phyloP scores from a whole-genome alignment of 2,888 invertebrate species.

The Andrena bucephala region DNA sequence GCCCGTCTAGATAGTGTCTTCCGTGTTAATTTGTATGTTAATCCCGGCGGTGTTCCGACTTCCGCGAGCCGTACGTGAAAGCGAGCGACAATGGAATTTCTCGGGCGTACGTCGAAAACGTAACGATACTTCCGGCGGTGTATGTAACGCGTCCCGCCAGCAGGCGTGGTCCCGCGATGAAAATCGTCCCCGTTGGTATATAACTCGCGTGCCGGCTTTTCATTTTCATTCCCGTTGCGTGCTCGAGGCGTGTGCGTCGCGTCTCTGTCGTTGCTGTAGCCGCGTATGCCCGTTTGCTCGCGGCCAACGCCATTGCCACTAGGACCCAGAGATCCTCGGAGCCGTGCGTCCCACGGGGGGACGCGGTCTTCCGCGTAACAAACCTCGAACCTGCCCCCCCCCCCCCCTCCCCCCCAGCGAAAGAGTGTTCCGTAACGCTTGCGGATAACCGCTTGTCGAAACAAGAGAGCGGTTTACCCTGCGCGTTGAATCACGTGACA shows the following conservation, averaged over 20 bases:
- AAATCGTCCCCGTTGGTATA: constrained; percentile 20
- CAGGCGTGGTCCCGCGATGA: constrained; percentile 13
- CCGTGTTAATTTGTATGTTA: constrained; percentile 37
- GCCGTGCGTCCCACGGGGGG: constrained; percentile 29
- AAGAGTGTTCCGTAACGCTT: constrained; percentile 44
- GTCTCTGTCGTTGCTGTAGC: neutral
- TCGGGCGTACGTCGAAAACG: constrained; percentile 28
- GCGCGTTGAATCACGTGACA: constrained; percentile 56
- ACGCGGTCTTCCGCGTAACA: constrained; percentile 47
- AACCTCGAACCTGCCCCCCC: constrained; percentile 28
- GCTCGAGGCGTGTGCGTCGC: constrained; percentile 30
- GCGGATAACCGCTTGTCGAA: constrained; percentile 41
- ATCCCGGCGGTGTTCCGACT: constrained; percentile 12
- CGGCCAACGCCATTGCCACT: constrained; percentile 10
- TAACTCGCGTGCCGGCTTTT: constrained; percentile 26
- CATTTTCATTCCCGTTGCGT: constrained; percentile 22
- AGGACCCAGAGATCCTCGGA: constrained; percentile 20
- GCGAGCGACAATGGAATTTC: constrained; percentile 39
- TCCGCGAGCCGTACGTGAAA: constrained; percentile 38
- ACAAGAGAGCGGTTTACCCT: constrained; percentile 54
- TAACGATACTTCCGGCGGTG: constrained; percentile 22
- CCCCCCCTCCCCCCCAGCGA: constrained; percentile 1
- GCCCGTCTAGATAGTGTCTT: constrained; percentile 4
- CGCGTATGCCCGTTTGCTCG: constrained; percentile 12
- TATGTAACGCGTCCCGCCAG: constrained; percentile 8